Percentiles rank a stretch among this genome's conserved stretches.
Evolutionary conservation across 2,113 vertebrate genomes (phyloP).

Genomic region (Oreochromis spilurus): DNA sequence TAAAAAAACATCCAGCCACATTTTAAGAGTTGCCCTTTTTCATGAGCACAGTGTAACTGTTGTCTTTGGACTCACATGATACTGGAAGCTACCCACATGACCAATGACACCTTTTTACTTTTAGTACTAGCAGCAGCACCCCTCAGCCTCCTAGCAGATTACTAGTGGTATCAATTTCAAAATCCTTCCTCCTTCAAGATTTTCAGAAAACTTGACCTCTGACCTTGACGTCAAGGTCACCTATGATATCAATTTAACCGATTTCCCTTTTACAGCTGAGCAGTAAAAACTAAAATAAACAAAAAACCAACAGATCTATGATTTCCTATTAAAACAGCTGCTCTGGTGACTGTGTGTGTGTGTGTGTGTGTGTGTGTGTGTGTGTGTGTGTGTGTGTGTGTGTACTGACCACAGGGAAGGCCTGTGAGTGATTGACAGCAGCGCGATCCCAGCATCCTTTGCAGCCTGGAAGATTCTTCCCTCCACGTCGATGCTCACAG

Average conservation of each 20-base stretch:
- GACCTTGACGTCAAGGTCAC: background rate
- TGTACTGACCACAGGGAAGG: conserved; percentile 90
- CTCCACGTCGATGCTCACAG: conserved; percentile 96
- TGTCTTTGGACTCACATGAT: background rate
- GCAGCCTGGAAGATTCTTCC: conserved; percentile 97
- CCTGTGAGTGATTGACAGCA: conserved; percentile 95
- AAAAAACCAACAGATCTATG: background rate
- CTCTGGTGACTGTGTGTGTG: background rate
- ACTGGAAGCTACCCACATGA: background rate
- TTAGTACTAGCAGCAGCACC: rapidly evolving
- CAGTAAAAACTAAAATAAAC: background rate
- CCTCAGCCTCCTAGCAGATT: background rate
- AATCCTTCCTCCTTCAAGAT: background rate
- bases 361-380: background rate
- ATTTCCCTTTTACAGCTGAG: too few species aligned
- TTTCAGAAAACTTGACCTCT: background rate
- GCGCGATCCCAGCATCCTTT: conserved; percentile 89
- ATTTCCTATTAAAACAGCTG: background rate
- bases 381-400: background rate
- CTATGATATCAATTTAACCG: too few species aligned
- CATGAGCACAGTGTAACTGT: rapidly evolving
- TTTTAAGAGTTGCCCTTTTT: background rate
- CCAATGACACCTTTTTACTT: background rate
- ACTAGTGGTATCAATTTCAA: background rate
- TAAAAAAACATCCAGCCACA: background rate